Conservation (phyloP, 2,797 vertebrate species). For the Anomalospiza imberbis region DNA sequence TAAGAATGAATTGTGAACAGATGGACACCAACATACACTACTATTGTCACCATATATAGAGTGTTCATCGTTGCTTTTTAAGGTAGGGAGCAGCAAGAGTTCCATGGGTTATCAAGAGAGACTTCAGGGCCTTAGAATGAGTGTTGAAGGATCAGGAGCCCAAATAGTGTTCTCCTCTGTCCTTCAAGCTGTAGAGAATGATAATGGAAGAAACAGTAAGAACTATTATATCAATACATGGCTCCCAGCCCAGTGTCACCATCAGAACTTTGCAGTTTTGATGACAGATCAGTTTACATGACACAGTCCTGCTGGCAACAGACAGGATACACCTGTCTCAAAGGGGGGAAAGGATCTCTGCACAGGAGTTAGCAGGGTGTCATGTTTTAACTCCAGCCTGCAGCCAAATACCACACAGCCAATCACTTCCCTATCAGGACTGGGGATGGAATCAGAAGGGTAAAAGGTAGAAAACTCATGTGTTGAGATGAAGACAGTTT, state of each 20-base stretch:
- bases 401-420: not conserved
- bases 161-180: not conserved
- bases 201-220: not conserved
- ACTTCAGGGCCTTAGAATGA: not conserved
- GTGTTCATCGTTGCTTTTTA: not conserved
- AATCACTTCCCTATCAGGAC: accelerated
- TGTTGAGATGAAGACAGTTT: not conserved
- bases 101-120: accelerated
- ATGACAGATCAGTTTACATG: not conserved
- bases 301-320: not conserved
- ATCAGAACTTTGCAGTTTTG: accelerated
- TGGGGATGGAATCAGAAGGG: not conserved
- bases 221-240: no score
- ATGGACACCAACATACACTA: not conserved
- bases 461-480: not conserved
- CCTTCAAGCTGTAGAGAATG: not conserved
- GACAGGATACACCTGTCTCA: not conserved
- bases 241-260: accelerated
- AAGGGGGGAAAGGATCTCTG: not conserved
- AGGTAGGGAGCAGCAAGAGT: not conserved
- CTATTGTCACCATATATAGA: not conserved
- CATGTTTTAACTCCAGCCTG: accelerated
- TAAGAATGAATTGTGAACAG: not conserved
- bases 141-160: not conserved
- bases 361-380: not conserved